Evolutionary conservation across 2,888 invertebrate species (phyloP).

Genomic region (Scrobipalpa costella): DNA sequence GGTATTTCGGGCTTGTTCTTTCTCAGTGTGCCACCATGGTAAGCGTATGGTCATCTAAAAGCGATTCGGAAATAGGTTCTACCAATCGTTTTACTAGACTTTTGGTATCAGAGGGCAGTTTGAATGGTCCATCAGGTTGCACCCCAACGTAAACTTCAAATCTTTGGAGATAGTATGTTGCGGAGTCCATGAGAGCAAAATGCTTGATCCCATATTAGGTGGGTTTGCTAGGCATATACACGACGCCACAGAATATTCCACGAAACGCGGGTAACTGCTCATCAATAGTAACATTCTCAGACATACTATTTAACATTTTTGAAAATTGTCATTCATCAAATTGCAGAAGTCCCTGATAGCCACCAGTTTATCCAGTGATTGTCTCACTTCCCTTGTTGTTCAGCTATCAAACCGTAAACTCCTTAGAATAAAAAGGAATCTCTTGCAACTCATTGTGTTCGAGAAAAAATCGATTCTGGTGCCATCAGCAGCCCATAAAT

Average conservation of each 20-base stretch:
- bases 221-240: conserved; percentile 32
- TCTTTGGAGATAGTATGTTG: conserved; percentile 30
- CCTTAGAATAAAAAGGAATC: neutral
- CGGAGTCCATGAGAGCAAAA: conserved; percentile 30
- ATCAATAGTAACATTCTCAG: conserved; percentile 28
- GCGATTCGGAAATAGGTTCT: neutral
- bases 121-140: conserved; percentile 28
- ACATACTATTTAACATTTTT: conserved; percentile 22
- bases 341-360: neutral
- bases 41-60: too few relatives aligned
- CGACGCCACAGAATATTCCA: conserved; percentile 28
- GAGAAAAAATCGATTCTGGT: neutral
- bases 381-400: neutral
- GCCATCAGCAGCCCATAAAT: neutral
- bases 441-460: neutral
- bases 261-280: conserved; percentile 31
- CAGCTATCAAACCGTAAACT: neutral
- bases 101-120: neutral
- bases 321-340: conserved; percentile 1
- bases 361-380: neutral
- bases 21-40: too few relatives aligned
- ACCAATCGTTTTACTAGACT: neutral
- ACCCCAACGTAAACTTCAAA: conserved; percentile 34
- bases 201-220: conserved; percentile 34
- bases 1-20: too few relatives aligned